Evolutionary conservation across 2,888 invertebrate species (phyloP), one percentile per base, ranked within the genome.

Genomic region (Nemotelus pantherinus): DNA sequence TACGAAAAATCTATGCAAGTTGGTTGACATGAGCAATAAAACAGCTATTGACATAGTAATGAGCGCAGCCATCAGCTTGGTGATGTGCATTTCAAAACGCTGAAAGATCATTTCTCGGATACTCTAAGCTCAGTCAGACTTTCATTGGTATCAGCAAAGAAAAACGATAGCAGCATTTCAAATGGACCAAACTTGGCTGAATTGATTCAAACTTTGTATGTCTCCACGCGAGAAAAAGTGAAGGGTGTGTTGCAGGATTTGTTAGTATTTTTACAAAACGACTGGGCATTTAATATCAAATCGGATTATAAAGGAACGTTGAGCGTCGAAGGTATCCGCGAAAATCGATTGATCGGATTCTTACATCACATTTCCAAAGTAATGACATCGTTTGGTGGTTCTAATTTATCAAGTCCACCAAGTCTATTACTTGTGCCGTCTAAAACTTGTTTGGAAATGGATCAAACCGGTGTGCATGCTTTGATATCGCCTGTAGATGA

Each of bases 371-470:
- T 87, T 76, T 83, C 85, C 1, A 84, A 83, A 76, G 83, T 84
- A 0, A 86, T 88, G 85, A 83, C 83, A 25, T 83, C 85, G 10
- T 87, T 87, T 81, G 84, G 85, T 2, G 94, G 94, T 82, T 89
- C 91, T 3, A 93, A 93, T 39, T 84, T 85, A 86, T 91, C 93
- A 81, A 86, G 87, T 81, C 94, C 93, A 47, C 94, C 94, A 76
- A 94, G 96, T 79, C 89, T 98, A 76, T 88, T 98, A 43, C 89
- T 98, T 9, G 91, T 98, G 65, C 88, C 98, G 58, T 97, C 97
- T 2, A 94, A 97, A 87, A 91, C 96, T 83, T 97, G 97, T 84
- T 88, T 96, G 45, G n/a, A 98, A 86, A 93, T 98, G 88, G 95
- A 96, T 84, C 93, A 94, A 81, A 93, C 91, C 80, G 95, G 95